Evolutionary conservation across 2,113 vertebrate genomes (phyloP), one percentile per base, ranked within the genome.

Genomic region (Dolichotis patagonum): DNA sequence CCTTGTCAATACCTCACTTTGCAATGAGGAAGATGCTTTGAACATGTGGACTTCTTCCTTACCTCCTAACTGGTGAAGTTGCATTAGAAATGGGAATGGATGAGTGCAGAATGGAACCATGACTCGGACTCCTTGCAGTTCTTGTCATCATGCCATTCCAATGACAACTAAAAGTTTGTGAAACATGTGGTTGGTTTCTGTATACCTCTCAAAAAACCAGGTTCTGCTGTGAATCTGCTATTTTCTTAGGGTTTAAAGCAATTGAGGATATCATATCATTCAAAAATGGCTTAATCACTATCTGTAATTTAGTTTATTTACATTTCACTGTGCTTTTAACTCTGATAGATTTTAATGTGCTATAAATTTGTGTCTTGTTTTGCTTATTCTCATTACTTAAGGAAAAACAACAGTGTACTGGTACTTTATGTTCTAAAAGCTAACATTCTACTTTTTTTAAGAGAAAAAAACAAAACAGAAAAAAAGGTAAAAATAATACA

Each of bases 31-130:
- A 65, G 6, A 56, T 10, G 20, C 30, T 8, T 11, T 22, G 46
- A 8, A 54, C 32, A n/a, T 12, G 7, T 32, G 56, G n/a, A 4
- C 26, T 14, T 16, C 49, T 69, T 13, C 17, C 7, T 49, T 0
- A 43, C 16, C 41, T 62, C 43, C 22, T 22, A 54, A 32, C 2
- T 20, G n/a, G 16, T 52, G 6, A 63, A n/a, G 19, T 2, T 73
- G 24, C 22, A 20, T 60, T 13, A 28, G 24, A 62, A 46, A 46
- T 11, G 8, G 17, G 19, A n/a, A 1, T 12, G 3, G 43, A 22
- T 60, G 24, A 32, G 16, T 12, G 26, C 11, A 2, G 8, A 3
- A 6, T 38, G 26, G 12, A 6, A 0, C 22, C 12, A 32, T 38
- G 26, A 56, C 17, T 43, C 32, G 19, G 19, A n/a, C 17, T 73